Conservation (phyloP, 2,113 vertebrate species). For the Puffinus mauretanicus region DNA sequence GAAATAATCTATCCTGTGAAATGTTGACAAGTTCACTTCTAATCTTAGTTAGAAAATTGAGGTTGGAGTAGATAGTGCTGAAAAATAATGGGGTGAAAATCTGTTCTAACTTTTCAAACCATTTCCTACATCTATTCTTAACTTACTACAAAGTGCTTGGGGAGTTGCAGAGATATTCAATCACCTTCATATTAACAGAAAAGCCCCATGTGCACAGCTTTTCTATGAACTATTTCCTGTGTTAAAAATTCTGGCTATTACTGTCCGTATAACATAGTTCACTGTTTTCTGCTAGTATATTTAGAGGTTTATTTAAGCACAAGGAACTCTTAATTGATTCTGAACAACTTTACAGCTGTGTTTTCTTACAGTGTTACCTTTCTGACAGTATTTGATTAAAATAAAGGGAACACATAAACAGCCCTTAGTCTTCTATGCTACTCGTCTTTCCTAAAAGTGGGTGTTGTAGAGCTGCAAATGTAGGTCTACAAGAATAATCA, state of each 20-base stretch:
- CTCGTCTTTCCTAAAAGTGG: background rate
- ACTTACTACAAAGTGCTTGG: background rate
- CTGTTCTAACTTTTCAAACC: conserved; percentile 26
- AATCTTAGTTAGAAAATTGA: conserved; percentile 53
- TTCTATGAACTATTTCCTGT: background rate
- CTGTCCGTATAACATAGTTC: background rate
- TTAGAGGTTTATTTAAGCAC: background rate
- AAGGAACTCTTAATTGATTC: background rate
- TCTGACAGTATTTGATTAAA: background rate
- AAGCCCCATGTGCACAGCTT: background rate
- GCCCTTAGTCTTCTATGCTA: background rate
- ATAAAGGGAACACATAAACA: background rate
- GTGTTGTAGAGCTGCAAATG: background rate
- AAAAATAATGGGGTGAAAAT: conserved; percentile 50
- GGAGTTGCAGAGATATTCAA: conserved; percentile 3
- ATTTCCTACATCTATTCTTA: conserved; percentile 11
- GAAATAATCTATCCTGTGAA: conserved; percentile 36
- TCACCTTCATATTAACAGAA: conserved; percentile 18
- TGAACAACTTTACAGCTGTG: background rate
- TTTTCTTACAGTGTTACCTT: background rate
- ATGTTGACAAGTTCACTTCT: conserved; percentile 45
- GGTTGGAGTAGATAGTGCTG: conserved; percentile 10
- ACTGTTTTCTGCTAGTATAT: background rate
- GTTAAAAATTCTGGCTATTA: conserved; percentile 1
- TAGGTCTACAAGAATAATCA: background rate